These are phyloP conservation scores for Takifugu ocellatus DNA, from an alignment of 2,797 vertebrate genomes.

Conservation along the genomic window DNA sequence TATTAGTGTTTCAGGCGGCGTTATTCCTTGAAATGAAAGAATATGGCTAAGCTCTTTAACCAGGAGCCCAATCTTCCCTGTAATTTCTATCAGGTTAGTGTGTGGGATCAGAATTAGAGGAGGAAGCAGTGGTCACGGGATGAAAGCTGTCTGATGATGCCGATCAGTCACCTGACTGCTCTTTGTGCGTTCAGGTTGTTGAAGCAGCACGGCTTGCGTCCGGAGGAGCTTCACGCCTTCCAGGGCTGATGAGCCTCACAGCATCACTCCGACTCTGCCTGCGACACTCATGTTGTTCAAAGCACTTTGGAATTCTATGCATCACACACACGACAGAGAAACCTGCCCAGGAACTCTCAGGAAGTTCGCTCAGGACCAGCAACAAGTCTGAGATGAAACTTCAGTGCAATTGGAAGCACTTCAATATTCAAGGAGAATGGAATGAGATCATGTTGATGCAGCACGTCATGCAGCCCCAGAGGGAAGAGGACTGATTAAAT, in stretches of 20 bases:
- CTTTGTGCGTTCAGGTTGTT: slow-evolving; percentile 72
- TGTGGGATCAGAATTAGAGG: too few relatives aligned
- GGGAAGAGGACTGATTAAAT: too few relatives aligned
- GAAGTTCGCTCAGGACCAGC: neutral
- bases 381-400: neutral
- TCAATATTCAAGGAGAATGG: neutral
- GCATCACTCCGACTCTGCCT: slow-evolving; percentile 1
- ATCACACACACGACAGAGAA: slow-evolving; percentile 7
- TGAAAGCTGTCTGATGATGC: too few relatives aligned
- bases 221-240: slow-evolving; percentile 84
- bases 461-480: too few relatives aligned
- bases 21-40: too few relatives aligned
- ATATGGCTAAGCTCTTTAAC: too few relatives aligned
- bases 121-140: too few relatives aligned
- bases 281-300: neutral
- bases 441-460: neutral
- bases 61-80: too few relatives aligned
- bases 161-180: neutral
- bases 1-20: too few relatives aligned
- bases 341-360: neutral
- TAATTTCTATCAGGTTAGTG: too few relatives aligned
- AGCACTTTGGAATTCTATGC: slow-evolving; percentile 46
- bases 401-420: slow-evolving; percentile 3
- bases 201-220: slow-evolving; percentile 82
- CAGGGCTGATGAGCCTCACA: slow-evolving; percentile 69